Base-by-base conservation (phyloP, 2,113 vertebrate genomes). In the Equus quagga region DNA sequence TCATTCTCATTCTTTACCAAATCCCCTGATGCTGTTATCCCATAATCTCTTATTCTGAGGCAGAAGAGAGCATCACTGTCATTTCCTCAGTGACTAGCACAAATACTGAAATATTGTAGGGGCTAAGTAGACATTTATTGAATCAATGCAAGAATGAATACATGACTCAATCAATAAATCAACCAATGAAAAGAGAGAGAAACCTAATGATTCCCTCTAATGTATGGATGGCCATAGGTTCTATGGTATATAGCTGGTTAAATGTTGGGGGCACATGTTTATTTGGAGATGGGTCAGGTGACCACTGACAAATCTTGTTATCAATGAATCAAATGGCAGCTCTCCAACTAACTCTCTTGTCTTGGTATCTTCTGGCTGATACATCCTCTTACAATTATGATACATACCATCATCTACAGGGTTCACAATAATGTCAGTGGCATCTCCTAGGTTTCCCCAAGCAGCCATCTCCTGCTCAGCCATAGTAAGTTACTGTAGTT, bases 101-200 rank as follows among this genome's bases (percentile, higher is more conserved):
- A 93, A 94, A 94, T 33, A 62, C 17, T 79, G 19, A 92, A 65
- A 82, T 51, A 60, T 51, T 69, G 6, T 82, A 49, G 26, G 36
- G 19, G 28, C 46, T 88, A 31, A 46, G 24, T 51, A 89, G 62
- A 83, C 49, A 88, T 88, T 81, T 94, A 94, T 56, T 72, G 5
- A 96, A 69, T 93, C 44, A 51, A 36, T 56, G 78, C 8, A 56
- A 78, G 56, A 91, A 97, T 89, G 56, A 89, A 54, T 90, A 76
- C 4, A 36, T 21, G 51, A 83, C 13, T 56, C 51, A 88, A 31
- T 95, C 60, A 85, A 46, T 86, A 49, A 94, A 85, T 36, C 56
- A 96, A n/a, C 36, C 60, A 85, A 31, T 56, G 18, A 79, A 73
- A 81, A 76, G 51, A 86, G 21, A 69, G 17, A 44, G 19, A 87